phyloP scores from a whole-genome alignment of 2,797 vertebrate species.

The Anguilla anguilla region DNA sequence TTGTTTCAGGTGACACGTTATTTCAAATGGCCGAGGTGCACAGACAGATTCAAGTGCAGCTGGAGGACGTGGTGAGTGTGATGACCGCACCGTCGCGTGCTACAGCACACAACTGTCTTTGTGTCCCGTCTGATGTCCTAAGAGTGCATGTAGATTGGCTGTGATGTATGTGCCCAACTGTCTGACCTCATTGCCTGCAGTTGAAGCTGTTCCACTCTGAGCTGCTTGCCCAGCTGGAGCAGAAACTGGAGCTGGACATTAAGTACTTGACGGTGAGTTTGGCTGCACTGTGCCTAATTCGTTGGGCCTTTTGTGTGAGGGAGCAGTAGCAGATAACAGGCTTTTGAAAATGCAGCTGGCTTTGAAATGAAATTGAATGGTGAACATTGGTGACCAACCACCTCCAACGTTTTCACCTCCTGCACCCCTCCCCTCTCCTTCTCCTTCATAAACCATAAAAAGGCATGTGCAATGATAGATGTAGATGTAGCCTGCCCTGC shows the following conservation, averaged over 20 bases:
- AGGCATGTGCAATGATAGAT: too few species aligned
- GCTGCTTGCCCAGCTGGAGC: constrained; percentile 81
- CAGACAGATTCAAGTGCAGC: constrained; percentile 83
- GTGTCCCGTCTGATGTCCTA: neutral
- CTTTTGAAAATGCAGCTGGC: neutral
- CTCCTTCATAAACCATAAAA: neutral
- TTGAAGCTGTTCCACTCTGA: constrained; percentile 84
- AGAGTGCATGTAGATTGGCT: neutral
- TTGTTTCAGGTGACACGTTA: constrained; percentile 76
- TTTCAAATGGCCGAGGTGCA: constrained; percentile 89
- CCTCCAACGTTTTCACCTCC: neutral
- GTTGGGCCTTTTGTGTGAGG: too few species aligned
- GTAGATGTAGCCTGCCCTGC: neutral
- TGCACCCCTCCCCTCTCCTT: neutral
- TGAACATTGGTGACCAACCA: neutral
- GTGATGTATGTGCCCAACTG: constrained; percentile 14
- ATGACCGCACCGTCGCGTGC: neutral
- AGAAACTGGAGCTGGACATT: constrained; percentile 83
- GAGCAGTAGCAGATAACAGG: neutral
- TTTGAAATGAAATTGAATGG: neutral
- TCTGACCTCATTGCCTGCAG: constrained; percentile 55
- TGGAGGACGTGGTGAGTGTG: constrained; percentile 81
- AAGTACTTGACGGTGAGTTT: constrained; percentile 81
- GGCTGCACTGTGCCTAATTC: neutral
- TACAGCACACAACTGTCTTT: neutral